These are phyloP conservation scores for Epinotia demarniana DNA, from an alignment of 2,888 invertebrate species.

Conservation along the genomic window DNA sequence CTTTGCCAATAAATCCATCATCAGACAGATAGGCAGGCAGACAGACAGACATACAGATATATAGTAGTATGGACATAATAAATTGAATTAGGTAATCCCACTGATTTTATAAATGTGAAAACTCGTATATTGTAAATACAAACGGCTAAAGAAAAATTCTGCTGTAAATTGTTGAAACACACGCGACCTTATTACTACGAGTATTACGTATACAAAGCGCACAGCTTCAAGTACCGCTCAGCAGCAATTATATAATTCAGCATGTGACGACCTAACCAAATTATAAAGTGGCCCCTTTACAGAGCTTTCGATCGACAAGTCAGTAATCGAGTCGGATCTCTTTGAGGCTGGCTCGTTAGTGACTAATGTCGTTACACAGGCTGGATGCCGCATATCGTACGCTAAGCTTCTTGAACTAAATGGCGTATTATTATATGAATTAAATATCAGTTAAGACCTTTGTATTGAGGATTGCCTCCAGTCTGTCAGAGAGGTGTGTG, in stretches of 20 bases:
- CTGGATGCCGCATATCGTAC: not conserved
- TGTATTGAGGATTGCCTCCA: not conserved
- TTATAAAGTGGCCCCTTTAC: slow-evolving; percentile 28
- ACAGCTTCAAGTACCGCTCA: slow-evolving; percentile 6
- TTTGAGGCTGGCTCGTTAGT: slow-evolving; percentile 34
- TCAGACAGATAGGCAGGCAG: no score
- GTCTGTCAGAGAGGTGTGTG: not conserved
- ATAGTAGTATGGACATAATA: no score
- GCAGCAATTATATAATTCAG: slow-evolving; percentile 4
- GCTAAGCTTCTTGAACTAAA: not conserved
- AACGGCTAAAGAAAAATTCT: no score
- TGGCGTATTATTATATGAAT: not conserved
- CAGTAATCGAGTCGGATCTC: slow-evolving; percentile 35
- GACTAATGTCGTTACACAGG: slow-evolving; percentile 22
- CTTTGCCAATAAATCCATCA: no score
- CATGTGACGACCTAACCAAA: slow-evolving; percentile 6
- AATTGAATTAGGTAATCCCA: no score
- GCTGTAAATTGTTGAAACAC: no score
- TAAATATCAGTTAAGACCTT: not conserved
- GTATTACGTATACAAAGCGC: no score
- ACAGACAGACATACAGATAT: no score
- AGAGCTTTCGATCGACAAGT: slow-evolving; percentile 22
- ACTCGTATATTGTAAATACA: no score
- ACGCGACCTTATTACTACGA: no score
- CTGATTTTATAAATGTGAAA: no score